These are phyloP conservation scores for Acanthopagrus latus DNA, from an alignment of 2,797 vertebrate genomes.

Conservation along the genomic window DNA sequence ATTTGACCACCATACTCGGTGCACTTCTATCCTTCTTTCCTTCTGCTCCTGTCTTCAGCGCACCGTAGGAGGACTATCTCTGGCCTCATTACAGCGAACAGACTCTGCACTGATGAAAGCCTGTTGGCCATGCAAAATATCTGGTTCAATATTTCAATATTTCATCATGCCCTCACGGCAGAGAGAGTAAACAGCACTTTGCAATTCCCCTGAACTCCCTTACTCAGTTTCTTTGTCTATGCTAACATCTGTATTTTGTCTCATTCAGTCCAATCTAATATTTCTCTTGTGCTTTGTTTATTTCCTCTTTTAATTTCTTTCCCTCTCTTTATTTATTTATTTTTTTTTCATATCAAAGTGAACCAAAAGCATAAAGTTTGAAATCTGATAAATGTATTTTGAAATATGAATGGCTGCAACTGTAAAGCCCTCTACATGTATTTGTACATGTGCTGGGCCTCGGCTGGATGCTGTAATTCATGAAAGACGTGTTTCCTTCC, in stretches of 20 bases:
- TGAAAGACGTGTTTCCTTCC: neutral
- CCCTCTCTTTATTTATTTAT: neutral
- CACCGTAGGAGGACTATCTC: constrained; percentile 45
- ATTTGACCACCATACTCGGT: neutral
- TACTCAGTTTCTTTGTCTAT: constrained; percentile 41
- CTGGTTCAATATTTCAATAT: constrained; percentile 79
- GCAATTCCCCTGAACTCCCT: constrained; percentile 53
- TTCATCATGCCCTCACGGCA: constrained; percentile 71
- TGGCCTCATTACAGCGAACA: constrained; percentile 73
- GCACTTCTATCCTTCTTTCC: constrained; percentile 13
- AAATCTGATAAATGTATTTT: constrained; percentile 9
- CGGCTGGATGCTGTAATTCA: neutral
- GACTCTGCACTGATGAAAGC: constrained; percentile 67
- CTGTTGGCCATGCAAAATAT: constrained; percentile 77
- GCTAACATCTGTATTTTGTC: constrained; percentile 43
- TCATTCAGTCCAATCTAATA: constrained; percentile 12
- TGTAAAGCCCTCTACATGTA: neutral
- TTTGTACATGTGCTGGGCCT: neutral
- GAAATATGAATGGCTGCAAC: neutral
- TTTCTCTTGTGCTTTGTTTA: constrained; percentile 3
- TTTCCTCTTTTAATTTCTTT: constrained; percentile 18
- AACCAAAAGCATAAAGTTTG: constrained; percentile 8
- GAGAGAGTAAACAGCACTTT: constrained; percentile 64
- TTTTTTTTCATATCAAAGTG: neutral
- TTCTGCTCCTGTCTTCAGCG: constrained; percentile 42